These are phyloP conservation scores for Dugesia japonica DNA, from an alignment of 2,888 invertebrate genomes.

Conservation along the genomic window DNA sequence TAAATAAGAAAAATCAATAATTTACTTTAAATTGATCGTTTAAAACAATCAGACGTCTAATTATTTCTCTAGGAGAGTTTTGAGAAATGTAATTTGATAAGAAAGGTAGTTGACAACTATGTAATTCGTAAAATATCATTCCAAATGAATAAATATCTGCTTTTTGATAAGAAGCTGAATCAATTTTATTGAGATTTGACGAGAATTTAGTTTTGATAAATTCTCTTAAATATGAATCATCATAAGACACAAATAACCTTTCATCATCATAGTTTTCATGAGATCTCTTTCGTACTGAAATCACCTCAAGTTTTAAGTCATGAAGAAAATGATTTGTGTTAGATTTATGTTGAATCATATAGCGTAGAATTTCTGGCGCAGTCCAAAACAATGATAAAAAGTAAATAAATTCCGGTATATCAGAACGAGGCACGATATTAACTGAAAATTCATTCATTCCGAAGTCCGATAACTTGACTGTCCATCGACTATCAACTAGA, in stretches of 20 bases:
- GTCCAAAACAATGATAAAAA: slow-evolving; percentile 26
- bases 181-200: neutral
- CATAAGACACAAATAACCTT: neutral
- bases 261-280: neutral
- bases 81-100: slow-evolving; percentile 21
- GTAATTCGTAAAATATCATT: slow-evolving; percentile 24
- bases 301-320: neutral
- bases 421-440: neutral
- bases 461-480: slow-evolving; percentile 78
- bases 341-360: neutral
- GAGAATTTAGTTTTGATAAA: neutral
- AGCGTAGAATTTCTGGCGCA: slow-evolving; percentile 25
- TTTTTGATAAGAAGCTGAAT: slow-evolving; percentile 3
- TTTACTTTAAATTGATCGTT: slow-evolving; percentile 29
- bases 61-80: slow-evolving; percentile 23
- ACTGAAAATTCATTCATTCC: slow-evolving; percentile 52
- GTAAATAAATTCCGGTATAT: slow-evolving; percentile 22
- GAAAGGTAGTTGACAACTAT: neutral
- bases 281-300: neutral
- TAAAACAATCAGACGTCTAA: slow-evolving; percentile 22
- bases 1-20: neutral
- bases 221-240: neutral
- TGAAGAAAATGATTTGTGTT: neutral
- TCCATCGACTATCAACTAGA: slow-evolving; percentile 85
- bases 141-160: slow-evolving; percentile 28